A percentile compares a stretch with the other conserved stretches of the same genome.
phyloP scores from a whole-genome alignment of 2,113 vertebrate species.

The Rhinoderma darwinii region DNA sequence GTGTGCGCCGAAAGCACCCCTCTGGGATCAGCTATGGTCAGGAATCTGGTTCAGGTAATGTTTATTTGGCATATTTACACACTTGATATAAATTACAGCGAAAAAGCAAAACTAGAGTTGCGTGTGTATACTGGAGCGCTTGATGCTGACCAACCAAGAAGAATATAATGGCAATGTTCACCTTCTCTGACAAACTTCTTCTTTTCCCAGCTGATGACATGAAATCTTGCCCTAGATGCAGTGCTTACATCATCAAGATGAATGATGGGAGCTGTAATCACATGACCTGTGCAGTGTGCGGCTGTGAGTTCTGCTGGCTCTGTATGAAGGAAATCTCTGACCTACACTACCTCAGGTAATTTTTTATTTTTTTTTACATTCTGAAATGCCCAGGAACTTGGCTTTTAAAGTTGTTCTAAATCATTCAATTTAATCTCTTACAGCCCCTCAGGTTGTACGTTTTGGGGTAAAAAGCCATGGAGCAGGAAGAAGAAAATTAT shows the following conservation, averaged over 20 bases:
- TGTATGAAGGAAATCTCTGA: slow-evolving; percentile 99
- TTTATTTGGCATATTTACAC: background rate
- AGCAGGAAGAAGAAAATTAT: slow-evolving; percentile 99
- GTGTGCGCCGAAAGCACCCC: slow-evolving; percentile 91
- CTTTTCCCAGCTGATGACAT: slow-evolving; percentile 86
- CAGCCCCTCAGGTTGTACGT: slow-evolving; percentile 96
- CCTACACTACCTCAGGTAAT: slow-evolving; percentile 98
- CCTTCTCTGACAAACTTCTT: background rate
- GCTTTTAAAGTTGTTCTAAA: background rate
- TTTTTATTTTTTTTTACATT: background rate
- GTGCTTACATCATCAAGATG: slow-evolving; percentile 99
- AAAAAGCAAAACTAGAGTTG: background rate
- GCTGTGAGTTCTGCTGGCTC: slow-evolving; percentile 99
- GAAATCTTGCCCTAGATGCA: slow-evolving; percentile 96
- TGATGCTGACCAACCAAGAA: rapidly evolving
- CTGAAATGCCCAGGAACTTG: background rate
- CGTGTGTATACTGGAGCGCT: background rate
- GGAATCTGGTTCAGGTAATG: slow-evolving; percentile 90
- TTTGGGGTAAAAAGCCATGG: slow-evolving; percentile 99
- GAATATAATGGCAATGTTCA: background rate
- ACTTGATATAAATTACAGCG: background rate
- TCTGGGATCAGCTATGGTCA: slow-evolving; percentile 91
- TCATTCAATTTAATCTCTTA: background rate
- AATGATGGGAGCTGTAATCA: slow-evolving; percentile 99
- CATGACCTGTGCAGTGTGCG: slow-evolving; percentile 97